These are phyloP conservation scores for Platyrinchus mystaceus DNA, from an alignment of 2,797 vertebrate species.

Conservation along the genomic window DNA sequence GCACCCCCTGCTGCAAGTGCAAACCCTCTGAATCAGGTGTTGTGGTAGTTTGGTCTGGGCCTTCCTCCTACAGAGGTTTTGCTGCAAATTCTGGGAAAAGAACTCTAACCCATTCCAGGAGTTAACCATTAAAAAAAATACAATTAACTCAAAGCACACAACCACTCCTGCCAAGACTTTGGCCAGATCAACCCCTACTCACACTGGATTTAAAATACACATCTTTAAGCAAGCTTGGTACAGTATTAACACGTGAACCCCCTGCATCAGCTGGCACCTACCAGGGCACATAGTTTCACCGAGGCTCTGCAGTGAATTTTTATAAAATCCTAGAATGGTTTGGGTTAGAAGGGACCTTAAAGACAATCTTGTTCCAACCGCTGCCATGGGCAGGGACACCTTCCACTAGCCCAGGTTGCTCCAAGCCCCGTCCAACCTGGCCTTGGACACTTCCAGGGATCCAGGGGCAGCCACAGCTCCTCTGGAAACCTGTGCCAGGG, in stretches of 20 bases:
- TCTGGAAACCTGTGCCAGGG: neutral
- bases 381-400: neutral
- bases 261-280: neutral
- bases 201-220: neutral
- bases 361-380: neutral
- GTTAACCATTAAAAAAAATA: neutral
- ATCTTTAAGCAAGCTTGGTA: neutral
- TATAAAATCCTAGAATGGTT: neutral
- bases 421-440: accelerated
- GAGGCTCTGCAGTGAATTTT: neutral
- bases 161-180: neutral
- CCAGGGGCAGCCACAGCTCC: neutral
- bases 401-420: accelerated
- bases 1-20: neutral
- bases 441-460: neutral
- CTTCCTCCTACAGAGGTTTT: neutral
- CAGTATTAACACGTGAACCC: neutral
- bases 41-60: no score
- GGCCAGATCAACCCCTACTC: neutral
- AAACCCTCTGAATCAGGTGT: neutral
- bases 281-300: neutral
- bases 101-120: neutral
- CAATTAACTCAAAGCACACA: neutral
- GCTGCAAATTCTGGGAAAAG: neutral
- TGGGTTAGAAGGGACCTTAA: neutral